Percentiles rank a stretch among this genome's conserved stretches.
phyloP scores from a whole-genome alignment of 2,888 invertebrate genomes.

The Drosophila eohydei region DNA sequence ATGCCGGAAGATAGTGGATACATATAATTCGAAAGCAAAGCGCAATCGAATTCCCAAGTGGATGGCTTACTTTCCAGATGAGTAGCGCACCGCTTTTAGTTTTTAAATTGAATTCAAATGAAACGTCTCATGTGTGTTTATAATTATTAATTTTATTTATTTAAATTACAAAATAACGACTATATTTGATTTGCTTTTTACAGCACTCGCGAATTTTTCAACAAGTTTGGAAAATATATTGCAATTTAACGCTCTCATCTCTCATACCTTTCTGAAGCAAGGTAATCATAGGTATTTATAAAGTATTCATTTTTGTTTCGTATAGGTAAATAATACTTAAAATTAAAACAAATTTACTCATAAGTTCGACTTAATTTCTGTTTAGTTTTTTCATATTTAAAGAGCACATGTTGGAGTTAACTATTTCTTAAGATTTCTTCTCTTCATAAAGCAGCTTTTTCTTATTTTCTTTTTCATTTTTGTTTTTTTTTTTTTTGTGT shows the following conservation, averaged over 20 bases:
- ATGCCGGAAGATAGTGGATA: neutral
- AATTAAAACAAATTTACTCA: constrained; percentile 74
- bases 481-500: constrained; percentile 1
- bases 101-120: constrained; percentile 26
- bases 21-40: neutral
- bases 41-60: neutral
- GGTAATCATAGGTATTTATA: constrained; percentile 36
- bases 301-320: constrained; percentile 40
- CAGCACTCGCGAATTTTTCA: constrained; percentile 67
- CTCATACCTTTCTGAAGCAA: constrained; percentile 49
- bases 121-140: constrained; percentile 20
- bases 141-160: constrained; percentile 66
- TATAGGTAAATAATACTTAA: constrained; percentile 77
- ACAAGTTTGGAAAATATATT: constrained; percentile 70
- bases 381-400: constrained; percentile 62
- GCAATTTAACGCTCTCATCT: constrained; percentile 56
- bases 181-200: constrained; percentile 78
- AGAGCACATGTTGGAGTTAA: constrained; percentile 70
- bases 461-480: constrained; percentile 3
- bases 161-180: constrained; percentile 81
- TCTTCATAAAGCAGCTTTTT: constrained; percentile 41
- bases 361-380: constrained; percentile 79
- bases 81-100: too few relatives aligned
- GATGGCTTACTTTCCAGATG: neutral
- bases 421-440: constrained; percentile 40